Evolutionary conservation across 1,140 invertebrate species (phyloP).

Genomic region (Pentalonia nigronervosa): DNA sequence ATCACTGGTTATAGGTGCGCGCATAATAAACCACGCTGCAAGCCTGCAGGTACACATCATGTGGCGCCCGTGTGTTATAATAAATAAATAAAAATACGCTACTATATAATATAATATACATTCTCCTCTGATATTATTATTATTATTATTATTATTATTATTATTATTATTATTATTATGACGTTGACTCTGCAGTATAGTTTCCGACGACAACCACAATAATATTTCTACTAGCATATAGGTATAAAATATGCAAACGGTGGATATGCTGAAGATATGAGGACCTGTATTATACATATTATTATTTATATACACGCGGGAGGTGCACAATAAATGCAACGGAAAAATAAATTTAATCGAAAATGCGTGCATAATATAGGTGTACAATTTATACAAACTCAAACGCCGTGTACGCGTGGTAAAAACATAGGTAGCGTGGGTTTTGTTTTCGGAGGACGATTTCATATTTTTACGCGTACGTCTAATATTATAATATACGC

Average conservation of each 20-base stretch:
- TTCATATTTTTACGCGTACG: background rate
- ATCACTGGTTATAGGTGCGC: background rate
- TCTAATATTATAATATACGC: background rate
- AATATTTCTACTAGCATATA: background rate
- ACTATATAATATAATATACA: background rate
- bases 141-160: constrained; percentile 5
- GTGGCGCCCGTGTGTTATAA: background rate
- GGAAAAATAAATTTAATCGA: background rate
- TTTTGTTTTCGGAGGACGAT: background rate
- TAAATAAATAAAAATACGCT: constrained; percentile 19
- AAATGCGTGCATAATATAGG: background rate
- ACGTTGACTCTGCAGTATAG: background rate
- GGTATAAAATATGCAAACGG: background rate
- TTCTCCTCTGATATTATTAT: background rate
- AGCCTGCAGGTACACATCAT: background rate
- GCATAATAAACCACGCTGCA: background rate
- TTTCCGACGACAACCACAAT: background rate
- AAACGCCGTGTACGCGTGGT: background rate
- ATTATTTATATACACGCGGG: background rate
- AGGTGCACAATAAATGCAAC: constrained; percentile 1
- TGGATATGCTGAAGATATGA: background rate
- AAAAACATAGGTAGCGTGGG: background rate
- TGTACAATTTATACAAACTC: background rate
- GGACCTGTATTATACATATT: background rate
- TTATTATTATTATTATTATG: background rate